A percentile compares a stretch with the other conserved stretches of the same genome.
Conservation (phyloP, 2,113 vertebrate species). For the Maccullochella peelii region DNA sequence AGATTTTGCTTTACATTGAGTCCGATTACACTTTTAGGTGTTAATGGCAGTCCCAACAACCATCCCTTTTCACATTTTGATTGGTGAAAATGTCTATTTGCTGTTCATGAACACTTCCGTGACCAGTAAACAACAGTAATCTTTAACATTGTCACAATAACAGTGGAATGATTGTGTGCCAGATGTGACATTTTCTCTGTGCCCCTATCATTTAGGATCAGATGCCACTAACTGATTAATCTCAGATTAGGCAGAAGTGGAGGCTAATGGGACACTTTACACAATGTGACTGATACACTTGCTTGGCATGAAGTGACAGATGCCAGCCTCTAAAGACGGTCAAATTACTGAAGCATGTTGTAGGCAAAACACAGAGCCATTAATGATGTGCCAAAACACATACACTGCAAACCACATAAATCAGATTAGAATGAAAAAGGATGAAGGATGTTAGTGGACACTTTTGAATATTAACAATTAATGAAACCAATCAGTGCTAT, state of each 20-base stretch:
- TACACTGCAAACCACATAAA: slow-evolving; percentile 38
- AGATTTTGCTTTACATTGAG: not conserved
- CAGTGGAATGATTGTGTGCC: slow-evolving; percentile 47
- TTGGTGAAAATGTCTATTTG: not conserved
- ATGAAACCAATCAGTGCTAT: not conserved
- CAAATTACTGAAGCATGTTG: slow-evolving; percentile 64
- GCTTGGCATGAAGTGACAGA: slow-evolving; percentile 56
- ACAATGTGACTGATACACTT: slow-evolving; percentile 62
- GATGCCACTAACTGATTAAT: slow-evolving; percentile 74
- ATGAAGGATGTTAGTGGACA: not conserved
- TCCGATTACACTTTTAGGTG: not conserved
- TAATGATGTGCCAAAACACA: slow-evolving; percentile 58
- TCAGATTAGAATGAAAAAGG: slow-evolving; percentile 33
- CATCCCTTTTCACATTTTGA: not conserved
- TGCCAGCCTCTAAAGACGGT: slow-evolving; percentile 58
- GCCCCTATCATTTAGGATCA: slow-evolving; percentile 62
- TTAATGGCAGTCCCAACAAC: not conserved
- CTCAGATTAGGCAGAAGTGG: slow-evolving; percentile 67
- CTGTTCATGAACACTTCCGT: slow-evolving; percentile 1
- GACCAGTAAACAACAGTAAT: slow-evolving; percentile 32
- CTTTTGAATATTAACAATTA: not conserved
- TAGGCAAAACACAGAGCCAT: slow-evolving; percentile 65
- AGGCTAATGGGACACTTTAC: slow-evolving; percentile 68
- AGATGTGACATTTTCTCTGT: slow-evolving; percentile 55
- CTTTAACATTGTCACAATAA: slow-evolving; percentile 37